Evolutionary conservation across 2,113 vertebrate genomes (phyloP).

Genomic region (Mirounga angustirostris): DNA sequence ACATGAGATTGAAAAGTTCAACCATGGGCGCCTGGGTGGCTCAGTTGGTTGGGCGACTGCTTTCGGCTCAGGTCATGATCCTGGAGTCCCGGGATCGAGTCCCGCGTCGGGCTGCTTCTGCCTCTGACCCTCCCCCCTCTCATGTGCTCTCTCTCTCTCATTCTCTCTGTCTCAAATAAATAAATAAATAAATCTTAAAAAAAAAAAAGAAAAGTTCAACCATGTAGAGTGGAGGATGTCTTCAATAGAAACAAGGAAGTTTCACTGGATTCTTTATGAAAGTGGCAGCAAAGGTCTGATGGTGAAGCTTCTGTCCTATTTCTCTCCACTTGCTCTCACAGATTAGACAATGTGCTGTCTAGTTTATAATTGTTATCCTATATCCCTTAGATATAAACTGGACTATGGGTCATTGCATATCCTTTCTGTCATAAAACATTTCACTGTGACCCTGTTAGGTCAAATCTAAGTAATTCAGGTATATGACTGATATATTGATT

Average conservation of each 20-base stretch:
- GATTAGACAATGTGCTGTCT: background rate
- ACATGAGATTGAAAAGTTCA: background rate
- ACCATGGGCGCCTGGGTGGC: too few species aligned
- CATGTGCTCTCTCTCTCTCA: too few species aligned
- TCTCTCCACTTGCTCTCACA: background rate
- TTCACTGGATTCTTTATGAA: background rate
- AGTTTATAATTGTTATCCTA: background rate
- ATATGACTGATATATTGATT: background rate
- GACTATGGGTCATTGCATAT: background rate
- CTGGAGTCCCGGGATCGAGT: too few species aligned
- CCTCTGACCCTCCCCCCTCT: too few species aligned
- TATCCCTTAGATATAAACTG: background rate
- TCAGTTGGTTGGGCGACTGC: too few species aligned
- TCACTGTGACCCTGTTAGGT: background rate
- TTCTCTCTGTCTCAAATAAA: too few species aligned
- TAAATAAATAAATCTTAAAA: too few species aligned
- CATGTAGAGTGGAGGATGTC: background rate
- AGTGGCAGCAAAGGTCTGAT: background rate
- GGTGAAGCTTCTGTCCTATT: background rate
- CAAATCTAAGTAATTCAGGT: background rate
- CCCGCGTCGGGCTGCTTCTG: too few species aligned
- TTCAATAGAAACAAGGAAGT: background rate
- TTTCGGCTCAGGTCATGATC: too few species aligned
- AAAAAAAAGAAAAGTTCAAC: background rate
- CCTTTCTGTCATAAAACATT: background rate